Conservation (phyloP, 2,888 invertebrate species). For the Cheilosia impressa region DNA sequence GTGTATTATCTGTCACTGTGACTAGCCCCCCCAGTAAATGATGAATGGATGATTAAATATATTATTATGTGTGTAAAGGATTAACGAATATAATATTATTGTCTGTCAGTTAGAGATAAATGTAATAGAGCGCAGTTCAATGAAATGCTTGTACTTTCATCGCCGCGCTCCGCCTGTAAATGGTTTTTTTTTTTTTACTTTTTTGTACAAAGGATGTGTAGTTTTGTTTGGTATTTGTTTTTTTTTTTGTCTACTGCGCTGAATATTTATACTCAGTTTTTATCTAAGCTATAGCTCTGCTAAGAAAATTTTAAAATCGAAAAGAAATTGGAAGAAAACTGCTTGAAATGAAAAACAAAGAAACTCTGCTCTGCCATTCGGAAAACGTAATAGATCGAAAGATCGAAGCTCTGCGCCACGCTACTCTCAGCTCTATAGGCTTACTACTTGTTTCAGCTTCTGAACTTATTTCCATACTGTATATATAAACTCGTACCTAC, state of each 20-base stretch:
- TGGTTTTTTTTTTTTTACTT: not conserved
- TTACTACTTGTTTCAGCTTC: slow-evolving; percentile 69
- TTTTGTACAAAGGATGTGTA: slow-evolving; percentile 40
- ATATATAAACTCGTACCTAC: slow-evolving; percentile 27
- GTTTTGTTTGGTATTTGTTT: slow-evolving; percentile 1
- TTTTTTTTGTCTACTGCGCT: not conserved
- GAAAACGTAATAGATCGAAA: slow-evolving; percentile 16
- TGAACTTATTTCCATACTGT: slow-evolving; percentile 22
- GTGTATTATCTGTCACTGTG: slow-evolving; percentile 48
- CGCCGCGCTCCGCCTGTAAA: slow-evolving; percentile 46
- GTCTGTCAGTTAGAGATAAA: not conserved
- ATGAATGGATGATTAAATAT: slow-evolving; percentile 52
- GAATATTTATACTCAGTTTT: slow-evolving; percentile 5
- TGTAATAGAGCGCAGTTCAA: slow-evolving; percentile 25
- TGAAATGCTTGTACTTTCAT: slow-evolving; percentile 58
- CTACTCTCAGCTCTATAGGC: slow-evolving; percentile 52
- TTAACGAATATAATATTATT: slow-evolving; percentile 10
- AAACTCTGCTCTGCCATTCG: slow-evolving; percentile 42
- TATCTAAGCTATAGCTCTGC: slow-evolving; percentile 51
- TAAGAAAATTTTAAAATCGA: not conserved
- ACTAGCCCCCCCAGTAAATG: slow-evolving; percentile 8
- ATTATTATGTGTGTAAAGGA: slow-evolving; percentile 48
- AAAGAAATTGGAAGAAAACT: slow-evolving; percentile 15
- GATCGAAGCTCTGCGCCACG: slow-evolving; percentile 48
- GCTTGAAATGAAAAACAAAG: slow-evolving; percentile 3